These are phyloP conservation scores for Hirudo medicinalis DNA, from an alignment of 1,140 invertebrate species.

Conservation along the genomic window DNA sequence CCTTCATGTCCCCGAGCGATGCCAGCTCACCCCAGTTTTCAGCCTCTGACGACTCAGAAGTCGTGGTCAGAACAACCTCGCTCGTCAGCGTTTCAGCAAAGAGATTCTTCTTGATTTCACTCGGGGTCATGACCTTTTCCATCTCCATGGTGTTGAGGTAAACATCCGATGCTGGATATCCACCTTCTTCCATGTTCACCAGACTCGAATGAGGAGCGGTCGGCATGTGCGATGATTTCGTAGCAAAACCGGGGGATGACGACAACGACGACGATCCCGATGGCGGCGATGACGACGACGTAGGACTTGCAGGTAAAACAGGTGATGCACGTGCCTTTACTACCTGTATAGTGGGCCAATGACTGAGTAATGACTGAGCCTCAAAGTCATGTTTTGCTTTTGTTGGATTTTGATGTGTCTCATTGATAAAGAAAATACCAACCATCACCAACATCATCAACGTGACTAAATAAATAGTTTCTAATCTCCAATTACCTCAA, in stretches of 20 bases:
- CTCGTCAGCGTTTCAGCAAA: not conserved
- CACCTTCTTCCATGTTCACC: not conserved
- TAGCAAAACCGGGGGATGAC: not conserved
- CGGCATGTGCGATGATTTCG: not conserved
- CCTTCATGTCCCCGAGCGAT: not conserved
- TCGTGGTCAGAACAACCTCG: not conserved
- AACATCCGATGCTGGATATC: not conserved
- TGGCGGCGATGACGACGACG: not conserved
- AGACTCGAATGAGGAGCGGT: not conserved
- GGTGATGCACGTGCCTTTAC: too few relatives aligned
- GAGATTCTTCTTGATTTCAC: not conserved
- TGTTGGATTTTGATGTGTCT: too few relatives aligned
- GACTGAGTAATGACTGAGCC: too few relatives aligned
- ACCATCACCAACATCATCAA: too few relatives aligned
- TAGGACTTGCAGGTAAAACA: not conserved
- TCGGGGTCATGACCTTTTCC: not conserved
- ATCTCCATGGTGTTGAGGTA: not conserved
- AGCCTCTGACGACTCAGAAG: not conserved
- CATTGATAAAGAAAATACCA: too few relatives aligned
- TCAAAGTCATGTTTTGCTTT: too few relatives aligned
- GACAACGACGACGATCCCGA: not conserved
- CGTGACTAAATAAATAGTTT: too few relatives aligned
- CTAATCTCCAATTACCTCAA: too few relatives aligned
- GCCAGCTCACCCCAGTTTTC: not conserved
- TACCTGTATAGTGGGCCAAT: too few relatives aligned